Evolutionary conservation across 1,140 invertebrate genomes (phyloP).

Genomic region (Theocolax elegans): DNA sequence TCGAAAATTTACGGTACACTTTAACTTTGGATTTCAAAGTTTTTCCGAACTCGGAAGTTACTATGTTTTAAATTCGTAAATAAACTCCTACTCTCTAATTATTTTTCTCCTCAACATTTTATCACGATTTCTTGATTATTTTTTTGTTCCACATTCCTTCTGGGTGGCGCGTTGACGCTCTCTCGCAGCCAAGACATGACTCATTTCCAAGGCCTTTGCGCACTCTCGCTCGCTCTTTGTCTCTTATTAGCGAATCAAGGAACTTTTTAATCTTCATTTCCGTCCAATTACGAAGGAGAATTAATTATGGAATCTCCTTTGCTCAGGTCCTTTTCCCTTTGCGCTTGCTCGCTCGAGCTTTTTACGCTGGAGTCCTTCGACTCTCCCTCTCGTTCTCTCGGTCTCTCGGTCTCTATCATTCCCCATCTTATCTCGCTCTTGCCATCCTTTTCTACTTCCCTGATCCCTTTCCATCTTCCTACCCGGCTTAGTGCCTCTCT

Average conservation of each 20-base stretch:
- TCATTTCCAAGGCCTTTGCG: conserved; percentile 33
- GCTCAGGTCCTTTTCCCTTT: conserved; percentile 27
- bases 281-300: conserved; percentile 58
- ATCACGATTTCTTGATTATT: conserved; percentile 12
- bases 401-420: no score
- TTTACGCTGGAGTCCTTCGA: not conserved
- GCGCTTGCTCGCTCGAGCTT: conserved; percentile 16
- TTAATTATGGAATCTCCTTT: conserved; percentile 58
- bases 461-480: conserved; percentile 14
- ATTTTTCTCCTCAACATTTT: conserved; percentile 9
- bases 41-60: no score
- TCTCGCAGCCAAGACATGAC: conserved; percentile 36
- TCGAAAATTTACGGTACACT: no score
- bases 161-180: conserved; percentile 15
- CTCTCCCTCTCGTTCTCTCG: not conserved
- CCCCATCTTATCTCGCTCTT: not conserved
- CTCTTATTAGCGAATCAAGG: conserved; percentile 54
- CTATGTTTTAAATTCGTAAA: no score
- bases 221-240: conserved; percentile 47
- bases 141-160: not conserved
- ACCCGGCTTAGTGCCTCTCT: not conserved
- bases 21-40: no score
- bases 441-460: not conserved
- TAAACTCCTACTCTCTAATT: not conserved
- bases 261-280: conserved; percentile 60